Evolutionary conservation across 2,113 vertebrate genomes (phyloP).

Genomic region (Gavia stellata): DNA sequence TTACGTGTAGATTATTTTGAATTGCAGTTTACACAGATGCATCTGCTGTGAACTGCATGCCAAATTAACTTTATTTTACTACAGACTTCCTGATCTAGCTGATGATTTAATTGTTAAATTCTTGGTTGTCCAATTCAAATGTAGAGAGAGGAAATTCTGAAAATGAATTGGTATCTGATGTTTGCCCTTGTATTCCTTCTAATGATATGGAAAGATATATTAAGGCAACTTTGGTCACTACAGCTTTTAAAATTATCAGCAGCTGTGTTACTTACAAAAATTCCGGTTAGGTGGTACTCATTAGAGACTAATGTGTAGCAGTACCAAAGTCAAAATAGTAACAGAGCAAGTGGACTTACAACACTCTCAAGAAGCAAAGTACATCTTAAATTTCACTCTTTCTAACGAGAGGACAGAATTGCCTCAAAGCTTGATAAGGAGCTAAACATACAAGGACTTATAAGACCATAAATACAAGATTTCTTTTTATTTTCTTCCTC

Average conservation of each 20-base stretch:
- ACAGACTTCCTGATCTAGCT: neutral
- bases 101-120: conserved; percentile 6
- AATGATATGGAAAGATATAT: neutral
- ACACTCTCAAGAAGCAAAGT: neutral
- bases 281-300: neutral
- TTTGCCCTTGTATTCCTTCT: neutral
- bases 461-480: neutral
- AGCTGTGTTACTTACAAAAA: neutral
- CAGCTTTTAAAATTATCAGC: neutral
- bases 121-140: neutral
- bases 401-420: neutral
- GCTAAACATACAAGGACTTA: neutral
- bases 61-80: conserved; percentile 23
- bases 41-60: neutral
- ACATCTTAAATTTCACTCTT: neutral
- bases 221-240: neutral
- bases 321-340: neutral
- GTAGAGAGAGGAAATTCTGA: neutral
- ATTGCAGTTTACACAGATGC: conserved; percentile 2
- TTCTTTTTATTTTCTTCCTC: neutral
- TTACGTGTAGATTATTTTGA: neutral
- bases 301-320: neutral
- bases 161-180: neutral
- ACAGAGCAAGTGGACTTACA: neutral
- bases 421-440: neutral